phyloP scores from a whole-genome alignment of 2,888 invertebrate species.

The Synergus japonicus region DNA sequence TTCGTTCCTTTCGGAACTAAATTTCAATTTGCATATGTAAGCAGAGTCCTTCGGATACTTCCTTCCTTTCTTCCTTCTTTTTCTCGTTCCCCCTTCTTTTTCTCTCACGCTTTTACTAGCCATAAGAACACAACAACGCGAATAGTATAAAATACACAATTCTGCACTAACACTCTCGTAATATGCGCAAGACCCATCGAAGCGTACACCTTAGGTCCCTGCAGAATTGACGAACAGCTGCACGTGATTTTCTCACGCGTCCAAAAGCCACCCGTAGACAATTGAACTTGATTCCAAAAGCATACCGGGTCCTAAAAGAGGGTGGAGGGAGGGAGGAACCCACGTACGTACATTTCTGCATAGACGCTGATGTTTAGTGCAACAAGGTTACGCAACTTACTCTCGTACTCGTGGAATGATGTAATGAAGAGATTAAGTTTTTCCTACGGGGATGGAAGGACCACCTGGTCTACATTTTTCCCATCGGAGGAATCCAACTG shows the following conservation, averaged over 20 bases:
- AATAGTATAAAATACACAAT: not conserved
- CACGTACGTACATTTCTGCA: slow-evolving; percentile 16
- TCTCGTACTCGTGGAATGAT: slow-evolving; percentile 5
- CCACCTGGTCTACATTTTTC: slow-evolving; percentile 34
- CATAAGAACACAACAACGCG: slow-evolving; percentile 41
- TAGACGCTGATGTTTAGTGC: slow-evolving; percentile 8
- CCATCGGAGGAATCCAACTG: slow-evolving; percentile 35
- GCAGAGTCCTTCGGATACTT: slow-evolving; percentile 50
- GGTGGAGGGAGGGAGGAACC: slow-evolving; percentile 46
- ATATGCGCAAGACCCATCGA: slow-evolving; percentile 51
- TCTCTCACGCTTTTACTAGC: slow-evolving; percentile 10
- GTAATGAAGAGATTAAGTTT: slow-evolving; percentile 36
- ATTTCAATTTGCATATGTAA: slow-evolving; percentile 56
- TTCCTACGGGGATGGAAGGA: slow-evolving; percentile 19
- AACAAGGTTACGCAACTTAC: slow-evolving; percentile 12
- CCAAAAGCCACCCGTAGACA: slow-evolving; percentile 75
- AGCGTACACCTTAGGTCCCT: slow-evolving; percentile 45
- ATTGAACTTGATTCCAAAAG: slow-evolving; percentile 71
- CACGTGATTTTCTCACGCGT: slow-evolving; percentile 75
- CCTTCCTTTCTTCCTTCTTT: slow-evolving; percentile 44
- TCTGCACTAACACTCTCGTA: slow-evolving; percentile 45
- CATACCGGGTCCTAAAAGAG: slow-evolving; percentile 51
- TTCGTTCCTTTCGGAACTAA: slow-evolving; percentile 50
- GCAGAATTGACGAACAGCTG: slow-evolving; percentile 67
- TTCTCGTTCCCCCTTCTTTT: slow-evolving; percentile 13